Conservation (phyloP, 2,113 vertebrate genomes). For the Carollia perspicillata region DNA sequence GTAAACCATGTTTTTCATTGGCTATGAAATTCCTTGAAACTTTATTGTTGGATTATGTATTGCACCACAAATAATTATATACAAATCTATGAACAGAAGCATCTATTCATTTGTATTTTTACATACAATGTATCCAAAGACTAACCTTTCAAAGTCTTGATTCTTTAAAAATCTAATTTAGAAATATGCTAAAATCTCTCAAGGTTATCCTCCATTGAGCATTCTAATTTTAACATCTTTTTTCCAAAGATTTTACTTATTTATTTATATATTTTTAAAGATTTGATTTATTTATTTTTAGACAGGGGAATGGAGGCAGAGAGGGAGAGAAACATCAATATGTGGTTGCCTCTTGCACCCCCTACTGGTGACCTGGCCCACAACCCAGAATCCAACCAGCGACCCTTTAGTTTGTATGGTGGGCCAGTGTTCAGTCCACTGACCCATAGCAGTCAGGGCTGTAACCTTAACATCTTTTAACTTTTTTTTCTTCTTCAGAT, state of each 20-base stretch:
- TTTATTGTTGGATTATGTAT: slow-evolving; percentile 43
- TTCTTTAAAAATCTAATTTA: slow-evolving; percentile 25
- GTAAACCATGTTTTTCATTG: background rate
- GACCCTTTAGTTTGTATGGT: no score
- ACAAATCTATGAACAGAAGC: slow-evolving; percentile 6
- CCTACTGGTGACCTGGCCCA: no score
- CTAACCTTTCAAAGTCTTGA: background rate
- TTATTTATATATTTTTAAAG: no score
- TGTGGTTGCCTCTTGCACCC: no score
- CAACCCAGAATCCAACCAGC: no score
- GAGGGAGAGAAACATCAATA: no score
- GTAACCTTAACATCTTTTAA: background rate
- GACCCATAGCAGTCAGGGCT: no score
- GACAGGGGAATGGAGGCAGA: no score
- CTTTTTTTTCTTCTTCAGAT: slow-evolving; percentile 82
- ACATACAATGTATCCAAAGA: background rate
- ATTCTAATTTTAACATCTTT: background rate
- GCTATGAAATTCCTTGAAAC: slow-evolving; percentile 19
- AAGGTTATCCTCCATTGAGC: background rate
- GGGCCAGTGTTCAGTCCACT: no score
- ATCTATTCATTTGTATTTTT: background rate
- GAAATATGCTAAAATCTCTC: slow-evolving; percentile 23
- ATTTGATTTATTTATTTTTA: no score
- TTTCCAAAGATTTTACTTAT: background rate
- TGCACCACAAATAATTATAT: background rate